Base-by-base conservation (phyloP, 2,888 invertebrate genomes). In the Lasioglossum pauxillum region DNA sequence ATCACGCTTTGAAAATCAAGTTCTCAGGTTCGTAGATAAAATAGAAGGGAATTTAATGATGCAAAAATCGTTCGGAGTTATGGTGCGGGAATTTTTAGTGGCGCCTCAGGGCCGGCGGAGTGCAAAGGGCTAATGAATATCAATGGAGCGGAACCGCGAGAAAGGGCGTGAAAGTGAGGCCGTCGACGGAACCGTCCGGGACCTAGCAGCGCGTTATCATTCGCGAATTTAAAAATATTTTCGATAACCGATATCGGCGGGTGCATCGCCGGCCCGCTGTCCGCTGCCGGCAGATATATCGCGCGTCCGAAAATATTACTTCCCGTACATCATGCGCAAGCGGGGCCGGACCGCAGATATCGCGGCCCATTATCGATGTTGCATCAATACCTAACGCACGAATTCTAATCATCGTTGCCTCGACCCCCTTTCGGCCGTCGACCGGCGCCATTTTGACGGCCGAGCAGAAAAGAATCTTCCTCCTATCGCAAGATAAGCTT, bases 301-400 rank as follows among this genome's bases (percentile, higher is more conserved):
- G 91, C 78, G 81, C 84, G 53, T 72, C 88, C 90, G 88, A 91
- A 93, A 93, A 92, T 93, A 93, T 93, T 91, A 92, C 93, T 93
- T 92, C 91, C 92, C 89, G 91, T 89, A 88, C 87, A 86, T 91
- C 91, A 90, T 82, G 87, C 80, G 86, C 81, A 88, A 78, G 46
- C 73, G 84, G 83, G 84, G 82, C 60, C 78, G 78, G 57, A 64
- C 80, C 85, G 73, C 86, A 84, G 90, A 90, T 90, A 90, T 89
- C 86, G 87, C 72, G 85, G 75, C 78, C 89, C 88, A 91, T 91
- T 91, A 91, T 91, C 92, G 89, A 80, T 78, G 79, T 75, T 83
- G 82, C 75, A 78, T 88, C 83, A 83, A 88, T 87, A 87, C 85
- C 88, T 89, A 88, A 90, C 88, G 80, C 77, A 76, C 80, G 80